Base-by-base conservation (phyloP, 1,140 invertebrate species). In the Callitettix versicolor region DNA sequence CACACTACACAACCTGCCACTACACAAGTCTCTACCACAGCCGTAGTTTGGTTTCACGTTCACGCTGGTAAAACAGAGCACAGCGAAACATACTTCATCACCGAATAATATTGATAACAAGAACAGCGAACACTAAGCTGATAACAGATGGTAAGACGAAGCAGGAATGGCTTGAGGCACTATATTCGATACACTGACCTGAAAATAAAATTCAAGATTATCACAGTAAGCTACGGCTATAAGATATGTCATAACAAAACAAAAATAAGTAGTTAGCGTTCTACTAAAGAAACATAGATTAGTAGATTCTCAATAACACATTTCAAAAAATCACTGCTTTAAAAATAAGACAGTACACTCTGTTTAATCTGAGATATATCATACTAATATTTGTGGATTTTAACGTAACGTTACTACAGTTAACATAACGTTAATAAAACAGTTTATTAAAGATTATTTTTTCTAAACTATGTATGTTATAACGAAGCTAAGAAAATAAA, bases 161-260 rank as follows among this genome's bases (percentile, higher is more conserved):
- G 14, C 33, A 54, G 6, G 42, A 24, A 18, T 53, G 47, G 20
- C 18, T 47, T 5, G 55, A 44, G n/a, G 20, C 51, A 54, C 49
- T 56, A 15, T 44, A 33, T 43, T 58, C 54, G 22, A 22, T 21
- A 34, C 60, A 61, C 24, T 55, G 51, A 41, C 59, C 59, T 60
- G 48, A n/a, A 57, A 53, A 30, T 44, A n/a, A n/a, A n/a, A n/a
- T n/a, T n/a, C n/a, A 5, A 43, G 21, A 20, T 17, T 18, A 41
- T 14, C 2, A 26, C n/a, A 7, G 1, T 2, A 40, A 17, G 7
- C 4, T n/a, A 41, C 17, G 41, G 7, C n/a, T 42, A 24, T 22
- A 3, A 7, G 14, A 53, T 33, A 33, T 40, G 18, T 11, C 12
- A 12, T 26, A 4, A 41, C 9, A 40, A 36, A 15, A 7, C 3